Evolutionary conservation across 2,888 invertebrate species (phyloP), one percentile per base, ranked within the genome.

Genomic region (Cepaea hortensis): DNA sequence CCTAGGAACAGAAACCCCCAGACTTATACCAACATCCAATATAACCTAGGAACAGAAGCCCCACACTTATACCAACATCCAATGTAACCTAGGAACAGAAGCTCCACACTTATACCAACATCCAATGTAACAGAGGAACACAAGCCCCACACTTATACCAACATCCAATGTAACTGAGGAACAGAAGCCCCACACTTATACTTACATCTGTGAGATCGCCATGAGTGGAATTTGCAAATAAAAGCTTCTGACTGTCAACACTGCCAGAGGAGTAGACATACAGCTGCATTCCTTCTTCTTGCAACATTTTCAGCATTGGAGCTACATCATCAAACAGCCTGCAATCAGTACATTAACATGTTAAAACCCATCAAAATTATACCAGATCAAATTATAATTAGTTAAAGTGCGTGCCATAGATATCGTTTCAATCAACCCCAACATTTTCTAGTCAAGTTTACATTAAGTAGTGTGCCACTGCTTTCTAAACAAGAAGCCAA

Each of bases 261-360:
- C 98, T 98, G 80, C 98, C 98, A 55, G 98, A 98, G 0, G 98
- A 98, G 94, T 97, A 99, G 88, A 98, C 96, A 93, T 96, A 98
- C 81, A 98, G 95, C 89, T 96, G 96, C 68, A 96, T 96, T 55
- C 96, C 97, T 20, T 95, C 95, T 5, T 96, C 95, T 4, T 95
- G 96, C 97, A 98, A 97, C 87, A 95, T 95, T 92, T 97, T 95
- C 80, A 99, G 95, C 1, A 97, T 96, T 23, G 95, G 95, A 0
- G 96, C 95, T 0, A 98, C 98, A 95, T 99, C 99, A 15, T 97
- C 96, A 94, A 97, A 99, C 61, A 99, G 96, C 94, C 98, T 98
- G 95, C 81, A 96, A 95, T 90, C 23, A 11, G 65, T 20, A 85
- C 3, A 75, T 7, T 23, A 62, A 62, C 15, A 61, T 61, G 61